Evolutionary conservation across 2,113 vertebrate species (phyloP).

Genomic region (Helogale parvula): DNA sequence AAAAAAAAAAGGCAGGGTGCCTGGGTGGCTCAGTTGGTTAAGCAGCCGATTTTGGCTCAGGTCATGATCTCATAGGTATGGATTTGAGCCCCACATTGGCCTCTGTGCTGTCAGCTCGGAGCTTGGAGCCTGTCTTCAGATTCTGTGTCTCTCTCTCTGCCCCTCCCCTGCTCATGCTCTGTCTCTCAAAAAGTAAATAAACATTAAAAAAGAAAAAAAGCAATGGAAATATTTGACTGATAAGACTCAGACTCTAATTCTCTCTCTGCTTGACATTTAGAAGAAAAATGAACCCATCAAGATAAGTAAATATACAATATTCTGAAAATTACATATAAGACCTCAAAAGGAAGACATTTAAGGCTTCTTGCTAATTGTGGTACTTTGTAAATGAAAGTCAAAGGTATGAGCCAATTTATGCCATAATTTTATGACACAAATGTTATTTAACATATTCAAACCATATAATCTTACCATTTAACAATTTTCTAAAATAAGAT

Average conservation of each 20-base stretch:
- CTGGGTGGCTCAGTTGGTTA: neutral
- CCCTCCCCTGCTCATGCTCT: neutral
- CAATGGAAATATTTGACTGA: neutral
- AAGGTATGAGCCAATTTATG: neutral
- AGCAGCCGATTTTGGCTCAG: neutral
- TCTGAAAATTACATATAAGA: slow-evolving; percentile 12
- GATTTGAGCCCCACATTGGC: neutral
- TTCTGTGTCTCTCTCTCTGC: neutral
- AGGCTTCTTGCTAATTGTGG: neutral
- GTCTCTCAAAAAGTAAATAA: neutral
- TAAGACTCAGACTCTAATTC: neutral
- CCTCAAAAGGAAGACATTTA: neutral
- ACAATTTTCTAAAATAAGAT: neutral
- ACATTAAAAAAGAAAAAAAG: neutral
- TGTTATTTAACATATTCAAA: neutral
- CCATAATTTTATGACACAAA: slow-evolving; percentile 10
- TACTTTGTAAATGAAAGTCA: slow-evolving; percentile 12
- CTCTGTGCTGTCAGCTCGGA: neutral
- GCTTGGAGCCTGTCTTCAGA: neutral
- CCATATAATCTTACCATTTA: slow-evolving; percentile 1
- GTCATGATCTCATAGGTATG: neutral
- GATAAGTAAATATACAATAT: neutral
- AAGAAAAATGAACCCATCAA: neutral
- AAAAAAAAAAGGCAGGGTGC: neutral
- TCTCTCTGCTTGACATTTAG: neutral